Base-by-base conservation (phyloP, 2,797 vertebrate genomes). In the Sandelia bainsii region DNA sequence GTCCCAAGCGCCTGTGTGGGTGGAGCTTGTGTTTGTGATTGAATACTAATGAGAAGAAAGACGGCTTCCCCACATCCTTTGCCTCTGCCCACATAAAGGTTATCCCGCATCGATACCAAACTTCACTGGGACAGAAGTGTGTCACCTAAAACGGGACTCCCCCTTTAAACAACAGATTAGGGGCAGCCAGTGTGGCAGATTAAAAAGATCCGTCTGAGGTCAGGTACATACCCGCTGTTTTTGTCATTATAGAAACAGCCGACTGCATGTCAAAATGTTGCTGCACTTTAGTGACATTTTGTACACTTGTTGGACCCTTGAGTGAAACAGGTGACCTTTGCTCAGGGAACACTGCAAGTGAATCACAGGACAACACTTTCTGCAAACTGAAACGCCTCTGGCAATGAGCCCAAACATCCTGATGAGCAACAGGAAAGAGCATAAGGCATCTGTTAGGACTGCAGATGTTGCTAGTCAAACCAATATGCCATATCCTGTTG, bases 11-110 rank as follows among this genome's bases (percentile, higher is more conserved):
- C 65, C 62, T 71, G 70, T 17, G 71, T 76, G 86, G 88, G 89
- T 1, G 75, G 85, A 53, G 84, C 72, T 27, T 45, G 52, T 27
- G 72, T 53, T 54, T 67, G 50, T 70, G 60, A 76, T 20, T 37
- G 87, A 86, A 91, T 91, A 82, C 77, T 89, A 91, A 92, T 90
- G 80, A 87, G 74, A 56, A 63, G 80, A 81, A 82, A 73, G 60
- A 39, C 23, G 64, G 81, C 66, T 77, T 66, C 70, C 53, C 79
- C 77, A 81, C 64, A 80, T 39, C 83, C 87, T 86, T 79, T 79
- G 83, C 86, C 69, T 82, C 57, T 79, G 82, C 8, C 51, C 46
- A 62, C 49, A 6, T 75, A 50, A 17, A 69, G 84, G 66, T 14
- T 79, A 77, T 75, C 16, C 79, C 39, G 74, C 70, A 70, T 79